These are phyloP conservation scores for Pachyuromys duprasi DNA, from an alignment of 2,797 vertebrate genomes.

Conservation along the genomic window DNA sequence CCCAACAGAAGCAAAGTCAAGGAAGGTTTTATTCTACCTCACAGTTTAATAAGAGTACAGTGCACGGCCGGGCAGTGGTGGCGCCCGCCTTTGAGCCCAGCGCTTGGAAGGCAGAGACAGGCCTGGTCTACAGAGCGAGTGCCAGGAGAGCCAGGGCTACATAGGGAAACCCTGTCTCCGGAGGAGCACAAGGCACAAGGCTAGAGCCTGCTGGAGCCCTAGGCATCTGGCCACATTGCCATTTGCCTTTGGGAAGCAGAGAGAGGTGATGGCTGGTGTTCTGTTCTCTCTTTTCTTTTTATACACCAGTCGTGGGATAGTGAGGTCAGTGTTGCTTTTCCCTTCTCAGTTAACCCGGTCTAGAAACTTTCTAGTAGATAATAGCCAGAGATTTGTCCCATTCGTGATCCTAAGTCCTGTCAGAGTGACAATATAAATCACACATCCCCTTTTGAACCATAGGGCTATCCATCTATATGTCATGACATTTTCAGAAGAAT, in stretches of 20 bases:
- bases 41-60: neutral
- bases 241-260: neutral
- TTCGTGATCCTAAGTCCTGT: neutral
- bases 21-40: neutral
- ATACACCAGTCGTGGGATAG: neutral
- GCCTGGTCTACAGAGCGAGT: no score
- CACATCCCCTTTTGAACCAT: neutral
- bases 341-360: neutral
- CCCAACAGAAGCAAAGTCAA: no score
- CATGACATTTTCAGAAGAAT: slow-evolving; percentile 45
- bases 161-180: no score
- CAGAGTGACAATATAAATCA: neutral
- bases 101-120: no score
- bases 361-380: neutral
- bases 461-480: neutral
- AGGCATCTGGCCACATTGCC: neutral
- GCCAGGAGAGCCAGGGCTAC: no score
- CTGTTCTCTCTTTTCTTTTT: neutral
- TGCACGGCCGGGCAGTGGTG: no score
- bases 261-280: neutral
- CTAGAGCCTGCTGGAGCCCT: neutral
- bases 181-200: no score
- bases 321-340: neutral
- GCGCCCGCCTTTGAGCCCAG: no score
- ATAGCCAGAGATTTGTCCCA: neutral